Conservation (phyloP, 2,113 vertebrate genomes). For the Halcyon malimbica region DNA sequence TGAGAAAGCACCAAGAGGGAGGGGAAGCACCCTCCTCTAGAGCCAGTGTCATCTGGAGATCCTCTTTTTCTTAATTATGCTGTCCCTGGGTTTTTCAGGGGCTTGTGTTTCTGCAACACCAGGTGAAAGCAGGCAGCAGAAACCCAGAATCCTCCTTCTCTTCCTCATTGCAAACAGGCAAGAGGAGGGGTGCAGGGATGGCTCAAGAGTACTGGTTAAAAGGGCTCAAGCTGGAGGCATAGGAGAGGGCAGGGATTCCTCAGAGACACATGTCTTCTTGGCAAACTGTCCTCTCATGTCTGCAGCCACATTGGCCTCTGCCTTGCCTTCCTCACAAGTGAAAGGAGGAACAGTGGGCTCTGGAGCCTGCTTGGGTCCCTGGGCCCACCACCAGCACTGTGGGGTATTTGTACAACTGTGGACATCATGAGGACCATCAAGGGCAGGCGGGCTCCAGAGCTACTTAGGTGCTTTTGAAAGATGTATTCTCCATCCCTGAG, state of each 20-base stretch:
- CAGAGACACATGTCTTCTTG: neutral
- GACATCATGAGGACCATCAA: neutral
- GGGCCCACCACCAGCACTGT: rapidly evolving
- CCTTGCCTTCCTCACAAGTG: rapidly evolving
- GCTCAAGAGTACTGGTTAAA: neutral
- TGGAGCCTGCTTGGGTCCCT: rapidly evolving
- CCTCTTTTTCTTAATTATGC: neutral
- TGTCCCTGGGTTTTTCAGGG: neutral
- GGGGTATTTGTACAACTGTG: neutral
- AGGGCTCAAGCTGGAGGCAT: neutral
- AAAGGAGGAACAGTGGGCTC: neutral
- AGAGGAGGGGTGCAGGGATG: neutral
- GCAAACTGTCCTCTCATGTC: neutral
- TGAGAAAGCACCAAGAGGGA: neutral
- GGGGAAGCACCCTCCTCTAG: neutral
- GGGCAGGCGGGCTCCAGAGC: neutral
- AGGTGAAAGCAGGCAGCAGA: neutral
- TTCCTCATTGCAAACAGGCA: neutral
- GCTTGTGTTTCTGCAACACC: neutral
- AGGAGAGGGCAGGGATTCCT: neutral
- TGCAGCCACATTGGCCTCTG: rapidly evolving
- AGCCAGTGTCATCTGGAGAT: neutral
- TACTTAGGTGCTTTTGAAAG: neutral
- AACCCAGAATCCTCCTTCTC: neutral
- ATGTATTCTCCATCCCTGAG: neutral